Base-by-base conservation (phyloP, 2,113 vertebrate genomes). In the Semicossyphus pulcher region DNA sequence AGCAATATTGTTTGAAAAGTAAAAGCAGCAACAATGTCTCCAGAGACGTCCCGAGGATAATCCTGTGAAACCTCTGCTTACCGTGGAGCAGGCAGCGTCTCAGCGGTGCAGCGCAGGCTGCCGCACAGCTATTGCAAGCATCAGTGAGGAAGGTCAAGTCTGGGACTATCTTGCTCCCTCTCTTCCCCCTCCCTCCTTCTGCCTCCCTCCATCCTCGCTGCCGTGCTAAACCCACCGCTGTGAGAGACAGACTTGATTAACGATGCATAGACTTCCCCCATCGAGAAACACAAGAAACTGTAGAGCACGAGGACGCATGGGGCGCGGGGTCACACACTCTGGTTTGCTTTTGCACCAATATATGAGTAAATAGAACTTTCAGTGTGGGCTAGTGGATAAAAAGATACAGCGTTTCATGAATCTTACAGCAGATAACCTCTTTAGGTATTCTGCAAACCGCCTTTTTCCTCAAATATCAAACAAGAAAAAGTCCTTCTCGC, bases 211-310 rank as follows among this genome's bases (percentile, higher is more conserved):
- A 64, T 60, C 72, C 62, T 51, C 5, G 12, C 51, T 28, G 45
- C 51, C 11, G 72, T 77, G 74, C 59, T 66, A 78, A 87, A 84
- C 69, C 77, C 57, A 85, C 81, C 39, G 84, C 86, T 88, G 87
- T 67, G 90, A 84, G 77, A 79, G 72, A 84, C 82, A 91, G 86
- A 80, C 88, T 84, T 91, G 90, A 88, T 91, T 91, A 91, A 91
- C 76, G 87, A 89, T 88, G 88, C 84, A 63, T 82, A 71, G 72
- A 66, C 78, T 71, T 67, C 77, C 69, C 89, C 86, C 79, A 70
- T 62, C 32, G 78, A 87, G 88, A 89, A 76, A 87, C 83, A 83
- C 85, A 83, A 79, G 62, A 86, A 78, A 83, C 78, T 21, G 73
- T 73, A 66, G 78, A 15, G 80, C 70, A 36, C 59, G 61, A 84